Evolutionary conservation across 2,113 vertebrate genomes (phyloP), one percentile per base, ranked within the genome.

Genomic region (Acanthisitta chloris): DNA sequence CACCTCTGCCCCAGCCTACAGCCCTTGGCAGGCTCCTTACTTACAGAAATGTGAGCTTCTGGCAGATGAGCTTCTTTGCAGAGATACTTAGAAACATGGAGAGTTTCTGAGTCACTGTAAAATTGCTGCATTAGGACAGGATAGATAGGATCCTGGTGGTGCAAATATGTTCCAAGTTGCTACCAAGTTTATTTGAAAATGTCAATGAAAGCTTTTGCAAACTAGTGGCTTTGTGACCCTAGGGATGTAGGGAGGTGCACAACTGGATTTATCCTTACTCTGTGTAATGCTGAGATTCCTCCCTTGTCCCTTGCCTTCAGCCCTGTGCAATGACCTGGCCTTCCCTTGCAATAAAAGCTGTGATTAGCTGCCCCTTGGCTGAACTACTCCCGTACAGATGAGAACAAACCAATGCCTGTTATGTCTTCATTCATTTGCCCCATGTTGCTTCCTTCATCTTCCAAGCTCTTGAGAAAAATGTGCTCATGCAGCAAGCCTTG

Each of bases 21-120:
- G 52, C 17, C 64, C 33, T 26, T 29, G 42, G 42, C 52, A 52
- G 58, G 48, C 20, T 77, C 58, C 54, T 69, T 0, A 0, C 54
- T 45, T 26, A 36, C 64, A 55, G 64, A 12, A 76, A 36, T 4
- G 0, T 6, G 45, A n/a, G 26, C 12, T 69, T 64, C 77, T 72
- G 48, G 25, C 69, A 73, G 26, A 46, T 23, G n/a, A 72, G 33
- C 42, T 67, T 33, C 77, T 78, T 34, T 69, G 76, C 46, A 65
- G 66, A 70, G 59, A 11, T 11, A 5, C 21, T 78, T 28, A 9
- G 21, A 26, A 92, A 70, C 0, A 0, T 0, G 1, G 9, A 25
- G 42, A 36, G 34, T 21, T 45, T 59, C 51, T 19, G 12, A 36
- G 42, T 40, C 46, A 19, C 55, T 31, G 31, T n/a, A 51, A 42